phyloP scores from a whole-genome alignment of 2,888 invertebrate genomes.

The Tridacna crocea region DNA sequence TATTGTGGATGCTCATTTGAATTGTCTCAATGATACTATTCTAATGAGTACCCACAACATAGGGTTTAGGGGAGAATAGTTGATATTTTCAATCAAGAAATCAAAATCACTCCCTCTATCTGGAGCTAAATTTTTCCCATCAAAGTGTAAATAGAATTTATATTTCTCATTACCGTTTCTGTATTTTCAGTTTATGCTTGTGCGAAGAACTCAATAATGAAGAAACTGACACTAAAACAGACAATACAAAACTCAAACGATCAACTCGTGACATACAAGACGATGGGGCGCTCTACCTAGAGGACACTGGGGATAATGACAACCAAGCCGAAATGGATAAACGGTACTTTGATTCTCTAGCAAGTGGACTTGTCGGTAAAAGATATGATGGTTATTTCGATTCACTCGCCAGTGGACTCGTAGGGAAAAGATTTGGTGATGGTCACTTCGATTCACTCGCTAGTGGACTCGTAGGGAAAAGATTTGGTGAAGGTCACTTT shows the following conservation, averaged over 20 bases:
- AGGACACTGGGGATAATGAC: neutral
- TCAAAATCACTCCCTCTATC: no score
- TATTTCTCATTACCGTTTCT: no score
- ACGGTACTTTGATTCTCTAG: slow-evolving; percentile 32
- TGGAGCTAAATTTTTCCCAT: no score
- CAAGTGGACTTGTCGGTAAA: slow-evolving; percentile 39
- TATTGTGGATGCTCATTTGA: no score
- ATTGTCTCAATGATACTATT: no score
- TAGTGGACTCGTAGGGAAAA: slow-evolving; percentile 35
- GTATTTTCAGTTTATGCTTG: neutral
- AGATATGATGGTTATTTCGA: slow-evolving; percentile 16
- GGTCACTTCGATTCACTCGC: slow-evolving; percentile 30
- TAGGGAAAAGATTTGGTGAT: slow-evolving; percentile 26
- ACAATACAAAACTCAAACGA: slow-evolving; percentile 10
- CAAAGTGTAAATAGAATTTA: no score
- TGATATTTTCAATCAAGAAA: no score
- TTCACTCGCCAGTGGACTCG: slow-evolving; percentile 13
- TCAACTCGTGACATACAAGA: slow-evolving; percentile 1
- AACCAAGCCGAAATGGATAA: slow-evolving; percentile 22
- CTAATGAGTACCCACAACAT: no score
- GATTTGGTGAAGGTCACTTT: slow-evolving; percentile 18
- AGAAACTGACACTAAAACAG: neutral
- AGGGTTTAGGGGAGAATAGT: no score
- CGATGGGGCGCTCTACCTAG: slow-evolving; percentile 1
- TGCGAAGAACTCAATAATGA: neutral